Conservation (phyloP, 2,888 invertebrate genomes). For the Sinodicranocentrus sp. region DNA sequence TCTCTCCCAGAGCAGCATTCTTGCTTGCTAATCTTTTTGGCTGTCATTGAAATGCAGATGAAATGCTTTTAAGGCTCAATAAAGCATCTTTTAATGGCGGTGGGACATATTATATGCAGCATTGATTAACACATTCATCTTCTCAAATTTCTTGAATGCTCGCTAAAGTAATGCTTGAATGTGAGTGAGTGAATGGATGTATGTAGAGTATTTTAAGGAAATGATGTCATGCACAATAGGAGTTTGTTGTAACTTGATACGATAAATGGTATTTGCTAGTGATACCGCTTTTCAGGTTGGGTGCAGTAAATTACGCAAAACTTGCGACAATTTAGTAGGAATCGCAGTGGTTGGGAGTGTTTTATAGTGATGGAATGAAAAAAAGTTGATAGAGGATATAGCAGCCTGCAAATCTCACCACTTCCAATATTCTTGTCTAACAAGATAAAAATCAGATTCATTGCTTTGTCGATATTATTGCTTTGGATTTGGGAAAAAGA, state of each 20-base stretch:
- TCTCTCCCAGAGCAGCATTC: no score
- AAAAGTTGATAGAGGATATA: not conserved
- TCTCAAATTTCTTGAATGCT: not conserved
- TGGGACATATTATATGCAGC: not conserved
- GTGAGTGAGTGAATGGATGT: no score
- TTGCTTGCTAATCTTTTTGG: not conserved
- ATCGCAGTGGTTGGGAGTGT: not conserved
- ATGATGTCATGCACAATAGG: not conserved
- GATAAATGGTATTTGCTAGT: conserved; percentile 50
- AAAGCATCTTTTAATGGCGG: not conserved
- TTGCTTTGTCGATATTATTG: conserved; percentile 56
- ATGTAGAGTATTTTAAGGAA: not conserved
- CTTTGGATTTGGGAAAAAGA: conserved; percentile 21
- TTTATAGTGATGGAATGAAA: not conserved
- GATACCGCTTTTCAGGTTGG: conserved; percentile 3
- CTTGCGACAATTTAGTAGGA: not conserved
- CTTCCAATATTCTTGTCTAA: conserved; percentile 40
- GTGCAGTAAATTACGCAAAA: conserved; percentile 44
- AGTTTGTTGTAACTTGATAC: conserved; percentile 26
- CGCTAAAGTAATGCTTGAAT: no score
- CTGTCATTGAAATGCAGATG: conserved; percentile 25
- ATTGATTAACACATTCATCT: conserved; percentile 24
- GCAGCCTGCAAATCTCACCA: conserved; percentile 22
- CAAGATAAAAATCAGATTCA: conserved; percentile 64
- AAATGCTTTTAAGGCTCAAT: conserved; percentile 25